Percentiles rank a stretch among this genome's conserved stretches.
Evolutionary conservation across 1,140 invertebrate genomes (phyloP).

Genomic region (Acromyrmex charruanus): DNA sequence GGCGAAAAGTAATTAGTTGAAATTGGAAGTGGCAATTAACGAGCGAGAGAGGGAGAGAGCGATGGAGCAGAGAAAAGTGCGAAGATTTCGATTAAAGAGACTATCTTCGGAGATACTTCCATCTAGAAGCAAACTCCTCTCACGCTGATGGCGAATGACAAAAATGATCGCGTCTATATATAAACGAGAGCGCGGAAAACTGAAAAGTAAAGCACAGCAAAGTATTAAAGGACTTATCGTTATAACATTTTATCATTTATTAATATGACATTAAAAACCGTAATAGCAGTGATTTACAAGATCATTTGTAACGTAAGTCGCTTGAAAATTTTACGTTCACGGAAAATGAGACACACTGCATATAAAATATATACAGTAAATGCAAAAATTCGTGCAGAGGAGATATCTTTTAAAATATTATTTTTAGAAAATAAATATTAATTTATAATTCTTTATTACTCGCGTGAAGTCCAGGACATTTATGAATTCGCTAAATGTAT

Average conservation of each 20-base stretch:
- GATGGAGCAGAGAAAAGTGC: slow-evolving; percentile 58
- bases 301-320: background rate
- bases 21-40: slow-evolving; percentile 76
- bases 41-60: background rate
- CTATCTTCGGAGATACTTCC: slow-evolving; percentile 33
- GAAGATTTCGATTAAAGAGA: slow-evolving; percentile 69
- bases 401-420: no score
- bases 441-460: no score
- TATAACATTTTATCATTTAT: background rate
- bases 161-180: slow-evolving; percentile 20
- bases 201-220: background rate
- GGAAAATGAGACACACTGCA: background rate
- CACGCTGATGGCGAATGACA: background rate
- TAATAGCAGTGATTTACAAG: slow-evolving; percentile 7
- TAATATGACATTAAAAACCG: background rate
- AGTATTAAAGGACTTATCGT: no score
- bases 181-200: background rate
- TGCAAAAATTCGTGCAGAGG: no score
- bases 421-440: no score
- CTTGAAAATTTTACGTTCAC: background rate
- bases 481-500: no score
- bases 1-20: slow-evolving; percentile 76
- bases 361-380: background rate
- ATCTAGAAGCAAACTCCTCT: slow-evolving; percentile 6
- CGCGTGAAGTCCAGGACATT: no score